Evolutionary conservation across 2,113 vertebrate species (phyloP).

Genomic region (Chlorodrepanis virens): DNA sequence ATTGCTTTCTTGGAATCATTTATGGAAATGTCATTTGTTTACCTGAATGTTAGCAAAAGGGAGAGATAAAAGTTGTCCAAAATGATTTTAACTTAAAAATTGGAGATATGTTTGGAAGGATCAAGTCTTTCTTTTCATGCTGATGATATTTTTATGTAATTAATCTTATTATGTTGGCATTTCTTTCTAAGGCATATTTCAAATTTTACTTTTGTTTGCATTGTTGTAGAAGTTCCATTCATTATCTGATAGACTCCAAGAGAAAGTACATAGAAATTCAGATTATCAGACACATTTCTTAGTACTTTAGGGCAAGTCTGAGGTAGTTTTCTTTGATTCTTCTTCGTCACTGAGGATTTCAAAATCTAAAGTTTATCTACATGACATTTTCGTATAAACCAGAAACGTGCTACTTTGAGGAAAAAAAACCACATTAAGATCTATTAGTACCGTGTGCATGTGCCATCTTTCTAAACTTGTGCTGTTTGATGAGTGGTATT

Average conservation of each 20-base stretch:
- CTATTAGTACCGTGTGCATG: neutral
- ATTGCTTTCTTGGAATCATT: neutral
- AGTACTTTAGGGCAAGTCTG: neutral
- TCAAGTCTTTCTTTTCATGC: neutral
- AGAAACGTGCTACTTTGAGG: neutral
- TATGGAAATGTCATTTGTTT: neutral
- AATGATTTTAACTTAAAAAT: neutral
- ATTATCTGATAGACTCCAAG: neutral
- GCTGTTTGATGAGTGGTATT: neutral
- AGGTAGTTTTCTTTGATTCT: neutral
- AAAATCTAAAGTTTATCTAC: neutral
- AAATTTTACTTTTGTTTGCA: neutral
- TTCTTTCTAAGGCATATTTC: neutral
- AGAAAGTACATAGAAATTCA: neutral
- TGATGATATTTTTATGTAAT: neutral
- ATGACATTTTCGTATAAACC: neutral
- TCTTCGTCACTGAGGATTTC: neutral
- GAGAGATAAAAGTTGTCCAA: neutral
- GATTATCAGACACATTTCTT: neutral
- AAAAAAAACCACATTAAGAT: neutral
- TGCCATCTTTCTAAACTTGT: neutral
- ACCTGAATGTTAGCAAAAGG: neutral
- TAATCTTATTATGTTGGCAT: neutral
- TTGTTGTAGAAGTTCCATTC: neutral
- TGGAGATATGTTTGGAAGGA: neutral